Evolutionary conservation across 2,888 invertebrate genomes (phyloP).

Genomic region (Oxytorus armatus): DNA sequence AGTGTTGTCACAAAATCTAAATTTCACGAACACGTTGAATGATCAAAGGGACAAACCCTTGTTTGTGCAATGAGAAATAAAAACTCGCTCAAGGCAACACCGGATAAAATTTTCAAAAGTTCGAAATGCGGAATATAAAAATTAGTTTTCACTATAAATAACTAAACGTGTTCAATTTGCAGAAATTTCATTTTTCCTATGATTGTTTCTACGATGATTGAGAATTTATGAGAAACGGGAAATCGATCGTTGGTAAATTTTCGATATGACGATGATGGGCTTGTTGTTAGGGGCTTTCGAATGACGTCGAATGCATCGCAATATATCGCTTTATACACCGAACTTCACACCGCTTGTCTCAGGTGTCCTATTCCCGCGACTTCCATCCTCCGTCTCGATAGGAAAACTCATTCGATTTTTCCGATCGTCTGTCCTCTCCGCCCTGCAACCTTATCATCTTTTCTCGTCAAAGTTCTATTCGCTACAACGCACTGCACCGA

Average conservation of each 20-base stretch:
- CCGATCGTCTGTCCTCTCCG: constrained; percentile 53
- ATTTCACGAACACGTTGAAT: no score
- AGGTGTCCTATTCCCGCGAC: constrained; percentile 60
- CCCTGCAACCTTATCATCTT: constrained; percentile 45
- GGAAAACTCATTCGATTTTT: constrained; percentile 71
- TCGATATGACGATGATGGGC: constrained; percentile 11
- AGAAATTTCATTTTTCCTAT: background rate
- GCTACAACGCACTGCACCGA: constrained; percentile 31
- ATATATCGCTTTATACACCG: constrained; percentile 15
- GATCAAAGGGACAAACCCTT: no score
- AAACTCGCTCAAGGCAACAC: no score
- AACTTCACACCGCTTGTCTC: constrained; percentile 48
- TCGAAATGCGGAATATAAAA: no score
- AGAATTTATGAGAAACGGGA: constrained; percentile 9
- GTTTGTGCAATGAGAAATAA: no score
- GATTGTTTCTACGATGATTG: background rate
- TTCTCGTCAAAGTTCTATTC: constrained; percentile 39
- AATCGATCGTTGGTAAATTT: constrained; percentile 18
- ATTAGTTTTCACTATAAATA: background rate
- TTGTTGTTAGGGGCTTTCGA: constrained; percentile 45
- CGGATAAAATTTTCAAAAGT: no score
- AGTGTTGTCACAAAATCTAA: no score
- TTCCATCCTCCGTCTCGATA: constrained; percentile 70
- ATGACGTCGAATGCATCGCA: constrained; percentile 51
- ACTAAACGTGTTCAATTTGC: background rate